Base-by-base conservation (phyloP, 1,140 invertebrate species). In the Microplitis mediator region DNA sequence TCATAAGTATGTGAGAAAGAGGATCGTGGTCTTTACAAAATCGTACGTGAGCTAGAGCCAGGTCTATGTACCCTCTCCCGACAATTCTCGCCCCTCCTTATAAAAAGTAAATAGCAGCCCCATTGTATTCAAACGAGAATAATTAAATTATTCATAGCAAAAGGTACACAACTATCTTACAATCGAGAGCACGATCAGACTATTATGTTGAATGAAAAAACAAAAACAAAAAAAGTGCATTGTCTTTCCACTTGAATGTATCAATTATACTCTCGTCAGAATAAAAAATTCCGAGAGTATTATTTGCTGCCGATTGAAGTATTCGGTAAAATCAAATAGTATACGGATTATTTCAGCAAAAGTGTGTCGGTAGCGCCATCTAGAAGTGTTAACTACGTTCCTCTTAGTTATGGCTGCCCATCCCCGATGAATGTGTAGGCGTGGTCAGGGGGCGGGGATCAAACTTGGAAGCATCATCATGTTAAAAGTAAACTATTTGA, bases 331-430 rank as follows among this genome's bases (percentile, higher is more conserved):
- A 64, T 64, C 51, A 35, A 65, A 70, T 70, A 60, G n/a, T 56
- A 50, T 39, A 34, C 35, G 34, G 36, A 70, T 45, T 45, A 45
- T 61, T 51, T 35, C 23, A 73, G 54, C 64, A 66, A 72, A 72
- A 64, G 73, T 67, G 70, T 74, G 74, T 62, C 77, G 75, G 77
- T 77, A 80, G 76, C 83, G 84, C 83, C 85, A 87, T 86, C 85
- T 86, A 82, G 78, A 80, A 80, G 79, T 74, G 74, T 80, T 75
- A 80, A 82, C 77, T 74, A 81, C 74, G 71, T 82, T 78, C 76
- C 65, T 67, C 75, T 84, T 86, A 86, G 82, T 87, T 86, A 86
- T 87, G 85, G 85, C 85, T 84, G 85, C 83, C 82, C 76, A 74
- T 73, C 80, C 79, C 77, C 78, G 62, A 56, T 23, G 68, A 45